Conservation (phyloP, 2,113 vertebrate species). For the Paramisgurnus dabryanus region DNA sequence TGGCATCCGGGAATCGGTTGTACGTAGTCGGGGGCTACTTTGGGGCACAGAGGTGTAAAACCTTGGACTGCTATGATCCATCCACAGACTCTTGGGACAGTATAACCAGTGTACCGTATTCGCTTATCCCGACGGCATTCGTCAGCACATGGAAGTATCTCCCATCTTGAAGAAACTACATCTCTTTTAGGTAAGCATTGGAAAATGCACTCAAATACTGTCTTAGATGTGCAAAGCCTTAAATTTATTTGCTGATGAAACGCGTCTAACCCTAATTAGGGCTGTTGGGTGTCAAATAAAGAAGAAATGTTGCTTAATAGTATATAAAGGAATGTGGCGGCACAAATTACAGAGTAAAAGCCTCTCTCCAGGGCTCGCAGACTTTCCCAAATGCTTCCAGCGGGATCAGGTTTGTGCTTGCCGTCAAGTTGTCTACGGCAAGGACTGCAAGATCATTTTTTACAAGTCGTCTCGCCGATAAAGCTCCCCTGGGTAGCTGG, state of each 20-base stretch:
- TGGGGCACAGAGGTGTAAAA: constrained; percentile 82
- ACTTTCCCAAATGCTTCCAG: constrained; percentile 53
- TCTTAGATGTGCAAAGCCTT: background rate
- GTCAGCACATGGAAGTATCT: constrained; percentile 88
- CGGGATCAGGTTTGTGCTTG: constrained; percentile 62
- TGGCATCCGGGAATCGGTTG: constrained; percentile 81
- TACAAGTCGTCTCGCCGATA: background rate
- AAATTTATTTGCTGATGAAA: constrained; percentile 49
- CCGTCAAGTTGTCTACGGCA: constrained; percentile 14
- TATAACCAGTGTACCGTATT: constrained; percentile 82
- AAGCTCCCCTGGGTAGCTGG: background rate
- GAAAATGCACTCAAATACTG: background rate
- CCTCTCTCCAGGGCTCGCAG: constrained; percentile 34
- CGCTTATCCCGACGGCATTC: constrained; percentile 83
- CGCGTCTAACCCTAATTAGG: constrained; percentile 60
- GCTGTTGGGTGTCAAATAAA: constrained; percentile 69
- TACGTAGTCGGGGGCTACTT: constrained; percentile 85
- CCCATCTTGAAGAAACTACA: constrained; percentile 66
- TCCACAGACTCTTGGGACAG: constrained; percentile 82
- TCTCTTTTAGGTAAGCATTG: constrained; percentile 64
- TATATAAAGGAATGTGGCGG: constrained; percentile 66
- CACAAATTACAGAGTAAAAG: constrained; percentile 69
- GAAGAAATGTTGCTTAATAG: constrained; percentile 61
- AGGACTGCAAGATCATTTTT: background rate
- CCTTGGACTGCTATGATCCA: constrained; percentile 84